phyloP scores from a whole-genome alignment of 2,113 vertebrate genomes.

The Thomomys bottae region DNA sequence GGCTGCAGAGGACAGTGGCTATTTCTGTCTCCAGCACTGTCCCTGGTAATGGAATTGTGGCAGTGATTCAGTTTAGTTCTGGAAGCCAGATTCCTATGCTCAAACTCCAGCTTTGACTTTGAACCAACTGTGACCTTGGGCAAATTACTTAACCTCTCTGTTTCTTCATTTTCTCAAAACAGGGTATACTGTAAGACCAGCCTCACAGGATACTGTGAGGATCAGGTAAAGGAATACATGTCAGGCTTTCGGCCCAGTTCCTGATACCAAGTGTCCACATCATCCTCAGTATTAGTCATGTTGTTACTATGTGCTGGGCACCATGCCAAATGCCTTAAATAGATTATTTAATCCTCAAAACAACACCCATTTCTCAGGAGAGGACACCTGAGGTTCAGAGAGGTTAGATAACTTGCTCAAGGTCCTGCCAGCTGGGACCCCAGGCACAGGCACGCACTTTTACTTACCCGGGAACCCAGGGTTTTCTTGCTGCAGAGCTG shows the following conservation, averaged over 20 bases:
- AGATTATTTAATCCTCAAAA: not conserved
- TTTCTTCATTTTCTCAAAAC: not conserved
- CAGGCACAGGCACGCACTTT: fast-evolving
- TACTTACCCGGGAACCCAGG: not conserved
- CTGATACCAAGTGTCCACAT: not conserved
- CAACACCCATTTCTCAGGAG: not conserved
- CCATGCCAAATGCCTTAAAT: no score
- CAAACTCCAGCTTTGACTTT: not conserved
- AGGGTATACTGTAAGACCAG: not conserved
- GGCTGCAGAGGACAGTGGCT: not conserved
- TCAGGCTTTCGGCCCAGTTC: not conserved
- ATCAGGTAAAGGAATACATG: not conserved
- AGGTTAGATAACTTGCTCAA: not conserved
- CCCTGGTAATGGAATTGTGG: no score
- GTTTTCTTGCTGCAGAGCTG: not conserved
- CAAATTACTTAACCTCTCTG: not conserved
- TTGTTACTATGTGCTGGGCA: constrained; percentile 13
- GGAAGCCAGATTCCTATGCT: not conserved
- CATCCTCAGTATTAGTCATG: not conserved
- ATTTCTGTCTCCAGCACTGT: not conserved
- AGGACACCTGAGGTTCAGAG: not conserved
- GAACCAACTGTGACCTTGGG: not conserved
- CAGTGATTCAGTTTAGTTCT: not conserved
- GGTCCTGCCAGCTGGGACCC: not conserved
- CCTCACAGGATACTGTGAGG: not conserved